Percentiles rank a stretch among this genome's conserved stretches.
Conservation (phyloP, 1,140 invertebrate genomes). For the Archegozetes longisetosus region DNA sequence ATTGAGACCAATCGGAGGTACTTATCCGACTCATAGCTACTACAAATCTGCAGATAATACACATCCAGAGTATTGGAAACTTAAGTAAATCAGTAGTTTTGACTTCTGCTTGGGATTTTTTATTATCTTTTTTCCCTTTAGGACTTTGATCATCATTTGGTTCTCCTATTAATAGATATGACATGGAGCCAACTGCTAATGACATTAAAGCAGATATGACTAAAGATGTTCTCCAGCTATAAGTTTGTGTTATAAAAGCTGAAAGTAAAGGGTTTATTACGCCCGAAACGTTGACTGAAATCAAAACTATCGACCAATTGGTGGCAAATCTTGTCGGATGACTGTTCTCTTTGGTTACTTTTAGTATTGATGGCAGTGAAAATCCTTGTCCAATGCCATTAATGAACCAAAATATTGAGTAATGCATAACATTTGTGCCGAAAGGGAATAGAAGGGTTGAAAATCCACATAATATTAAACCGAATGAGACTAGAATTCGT, state of each 20-base stretch:
- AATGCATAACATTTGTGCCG: background rate
- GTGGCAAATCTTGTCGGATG: conserved; percentile 1
- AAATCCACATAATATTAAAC: background rate
- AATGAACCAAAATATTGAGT: background rate
- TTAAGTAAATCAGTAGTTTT: background rate
- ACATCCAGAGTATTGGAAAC: conserved; percentile 1
- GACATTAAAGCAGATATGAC: background rate
- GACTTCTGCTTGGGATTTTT: background rate
- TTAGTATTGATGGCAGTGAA: background rate
- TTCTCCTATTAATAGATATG: background rate
- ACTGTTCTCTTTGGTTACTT: conserved; percentile 2
- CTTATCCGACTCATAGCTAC: background rate
- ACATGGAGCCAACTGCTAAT: background rate
- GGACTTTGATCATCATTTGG: too few species aligned
- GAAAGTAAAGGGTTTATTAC: conserved; percentile 2
- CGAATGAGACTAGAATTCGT: background rate
- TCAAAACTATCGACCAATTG: conserved; percentile 12
- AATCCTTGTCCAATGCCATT: conserved; percentile 11
- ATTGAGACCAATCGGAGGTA: background rate
- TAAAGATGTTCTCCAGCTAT: background rate
- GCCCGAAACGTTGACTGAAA: conserved; percentile 7
- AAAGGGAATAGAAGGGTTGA: conserved; percentile 2
- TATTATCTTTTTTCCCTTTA: conserved; percentile 1
- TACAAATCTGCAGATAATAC: background rate
- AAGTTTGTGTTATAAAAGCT: background rate